Evolutionary conservation across 2,797 vertebrate genomes (phyloP), one percentile per base, ranked within the genome.

Genomic region (Enteromius thamalakanensis): DNA sequence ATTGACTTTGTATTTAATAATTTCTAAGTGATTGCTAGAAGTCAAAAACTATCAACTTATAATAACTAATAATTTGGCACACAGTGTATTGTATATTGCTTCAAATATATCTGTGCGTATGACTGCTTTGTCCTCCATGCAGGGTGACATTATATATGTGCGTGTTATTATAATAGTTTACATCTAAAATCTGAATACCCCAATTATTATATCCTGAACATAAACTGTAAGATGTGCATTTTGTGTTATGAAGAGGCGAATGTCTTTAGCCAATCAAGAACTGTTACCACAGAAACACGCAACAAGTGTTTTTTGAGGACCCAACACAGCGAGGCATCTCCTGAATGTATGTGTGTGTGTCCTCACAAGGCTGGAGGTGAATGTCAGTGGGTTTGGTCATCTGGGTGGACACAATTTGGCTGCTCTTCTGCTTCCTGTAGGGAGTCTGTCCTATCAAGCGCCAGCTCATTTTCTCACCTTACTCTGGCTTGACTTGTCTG

Each of bases 391-490:
- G 49, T 80, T 83, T 75, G 67, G 67, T 85, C 68, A 0, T 64
- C 21, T 74, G 85, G 87, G 85, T 81, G 87, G 83, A 83, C 79
- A 45, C 34, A 65, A 5, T 81, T 85, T 69, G 58, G 83, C 82
- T 26, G 68, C 19, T 21, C 23, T 82, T 84, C 23, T 79, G 62
- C 60, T 77, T 86, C 87, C 85, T 86, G 79, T 70, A 23, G 80
- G 71, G 80, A 65, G 70, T 40, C 4, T 9, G 34, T 40, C 62
- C 67, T 78, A 78, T 76, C 67, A 45, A 71, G 40, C 55, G 69
- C 83, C 83, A 75, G 82, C 83, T 85, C 37, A 87, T 84, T 87
- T 82, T 87, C 87, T 85, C 83, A 84, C 88, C 85, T 84, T 64
- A 9, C 47, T 58, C 60, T 76, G 34, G 19, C 70, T 78, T 84